Evolutionary conservation across 2,797 vertebrate species (phyloP).

Genomic region (Enteromius argenteus): DNA sequence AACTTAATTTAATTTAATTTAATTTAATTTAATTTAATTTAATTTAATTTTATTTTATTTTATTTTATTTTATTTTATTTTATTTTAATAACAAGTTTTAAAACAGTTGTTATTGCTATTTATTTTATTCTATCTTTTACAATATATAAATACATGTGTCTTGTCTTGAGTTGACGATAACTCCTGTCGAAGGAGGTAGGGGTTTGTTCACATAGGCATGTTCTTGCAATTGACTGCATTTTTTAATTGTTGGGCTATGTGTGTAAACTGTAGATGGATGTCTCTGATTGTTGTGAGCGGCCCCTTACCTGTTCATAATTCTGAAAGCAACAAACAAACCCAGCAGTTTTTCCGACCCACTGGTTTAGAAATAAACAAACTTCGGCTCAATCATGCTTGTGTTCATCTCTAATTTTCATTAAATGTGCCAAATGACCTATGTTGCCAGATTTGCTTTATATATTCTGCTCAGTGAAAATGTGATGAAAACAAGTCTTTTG

Average conservation of each 20-base stretch:
- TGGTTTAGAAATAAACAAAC: conserved; percentile 28
- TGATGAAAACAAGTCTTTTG: background rate
- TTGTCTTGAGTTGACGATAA: background rate
- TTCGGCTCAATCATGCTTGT: background rate
- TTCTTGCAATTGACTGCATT: background rate
- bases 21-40: too few species aligned
- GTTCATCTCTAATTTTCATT: background rate
- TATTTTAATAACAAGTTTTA: too few species aligned
- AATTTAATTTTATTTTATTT: too few species aligned
- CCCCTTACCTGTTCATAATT: background rate
- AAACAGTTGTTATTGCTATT: too few species aligned
- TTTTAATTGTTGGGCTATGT: background rate
- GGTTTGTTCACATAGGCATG: too few species aligned
- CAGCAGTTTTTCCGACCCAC: background rate
- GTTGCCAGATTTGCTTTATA: background rate
- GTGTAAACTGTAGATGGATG: background rate
- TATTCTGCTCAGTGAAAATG: background rate
- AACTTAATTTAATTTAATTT: too few species aligned
- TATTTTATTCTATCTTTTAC: too few species aligned
- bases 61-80: too few species aligned
- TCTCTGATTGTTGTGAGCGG: background rate
- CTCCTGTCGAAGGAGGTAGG: too few species aligned
- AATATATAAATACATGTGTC: too few species aligned
- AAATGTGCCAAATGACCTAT: background rate
- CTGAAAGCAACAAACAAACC: conserved; percentile 1